phyloP scores from a whole-genome alignment of 30 jellyfish, hydroid and myxozoan species.

The Aurelia aurita region DNA sequence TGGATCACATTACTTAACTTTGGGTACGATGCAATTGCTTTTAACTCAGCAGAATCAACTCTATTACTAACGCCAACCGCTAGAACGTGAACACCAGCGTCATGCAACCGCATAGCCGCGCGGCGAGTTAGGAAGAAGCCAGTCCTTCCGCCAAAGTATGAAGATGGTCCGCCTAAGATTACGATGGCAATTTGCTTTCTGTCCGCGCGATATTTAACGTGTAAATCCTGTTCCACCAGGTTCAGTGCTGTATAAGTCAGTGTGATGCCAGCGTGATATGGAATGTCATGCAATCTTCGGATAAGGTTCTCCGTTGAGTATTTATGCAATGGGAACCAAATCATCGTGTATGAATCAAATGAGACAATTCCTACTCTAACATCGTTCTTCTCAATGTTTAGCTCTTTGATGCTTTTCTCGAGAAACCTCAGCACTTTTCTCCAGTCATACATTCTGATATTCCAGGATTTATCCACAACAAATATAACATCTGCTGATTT shows the following conservation, averaged over 20 bases:
- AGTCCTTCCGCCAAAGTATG: constrained; percentile 13
- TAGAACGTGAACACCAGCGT: constrained; percentile 27
- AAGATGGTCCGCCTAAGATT: background rate
- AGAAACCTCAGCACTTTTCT: constrained; percentile 10
- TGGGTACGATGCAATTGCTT: constrained; percentile 48
- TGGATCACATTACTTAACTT: constrained; percentile 9
- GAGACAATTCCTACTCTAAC: constrained; percentile 24
- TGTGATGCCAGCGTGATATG: too few relatives aligned
- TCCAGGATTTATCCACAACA: constrained; percentile 47
- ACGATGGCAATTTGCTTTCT: too few relatives aligned
- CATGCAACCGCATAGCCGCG: constrained; percentile 9
- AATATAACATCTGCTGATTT: constrained; percentile 22
- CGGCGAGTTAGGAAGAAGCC: constrained; percentile 27
- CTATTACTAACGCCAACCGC: constrained; percentile 36
- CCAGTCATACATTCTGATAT: constrained; percentile 40
- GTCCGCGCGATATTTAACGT: too few relatives aligned
- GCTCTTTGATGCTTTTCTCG: background rate
- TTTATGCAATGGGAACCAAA: constrained; percentile 23
- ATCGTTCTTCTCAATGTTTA: background rate
- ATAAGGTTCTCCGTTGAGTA: background rate
- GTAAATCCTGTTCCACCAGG: too few relatives aligned
- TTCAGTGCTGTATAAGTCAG: too few relatives aligned
- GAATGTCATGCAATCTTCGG: background rate
- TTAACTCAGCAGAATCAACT: constrained; percentile 23
- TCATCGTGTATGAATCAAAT: constrained; percentile 2